Evolutionary conservation across 1,140 invertebrate genomes (phyloP).

Genomic region (Drosophila insularis): DNA sequence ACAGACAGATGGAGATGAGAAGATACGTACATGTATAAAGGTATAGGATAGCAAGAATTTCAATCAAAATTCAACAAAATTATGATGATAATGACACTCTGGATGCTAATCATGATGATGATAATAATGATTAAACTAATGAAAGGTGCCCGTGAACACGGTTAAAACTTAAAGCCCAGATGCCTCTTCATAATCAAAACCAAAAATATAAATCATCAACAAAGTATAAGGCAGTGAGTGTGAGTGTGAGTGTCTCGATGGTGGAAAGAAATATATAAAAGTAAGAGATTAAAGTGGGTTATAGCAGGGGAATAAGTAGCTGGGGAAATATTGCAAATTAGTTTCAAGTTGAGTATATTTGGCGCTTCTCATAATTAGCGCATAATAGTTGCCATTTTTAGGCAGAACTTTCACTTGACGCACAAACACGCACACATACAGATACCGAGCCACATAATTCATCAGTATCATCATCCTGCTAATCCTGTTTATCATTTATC

Average conservation of each 20-base stretch:
- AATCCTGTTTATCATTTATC: not conserved
- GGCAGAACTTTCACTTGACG: not conserved
- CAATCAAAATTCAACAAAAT: constrained; percentile 8
- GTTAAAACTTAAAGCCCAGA: not conserved
- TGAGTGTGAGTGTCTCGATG: no score
- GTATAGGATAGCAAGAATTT: not conserved
- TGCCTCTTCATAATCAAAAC: not conserved
- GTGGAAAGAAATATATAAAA: not conserved
- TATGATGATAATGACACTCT: not conserved
- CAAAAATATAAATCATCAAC: constrained; percentile 7
- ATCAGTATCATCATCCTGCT: not conserved
- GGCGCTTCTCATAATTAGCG: not conserved
- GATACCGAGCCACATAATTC: not conserved
- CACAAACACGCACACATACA: not conserved
- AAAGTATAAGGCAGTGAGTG: not conserved
- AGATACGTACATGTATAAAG: not conserved
- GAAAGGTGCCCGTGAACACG: not conserved
- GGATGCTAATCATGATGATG: not conserved
- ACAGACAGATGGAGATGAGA: not conserved
- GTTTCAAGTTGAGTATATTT: not conserved
- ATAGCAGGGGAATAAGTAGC: not conserved
- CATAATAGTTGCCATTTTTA: not conserved
- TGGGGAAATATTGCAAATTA: not conserved
- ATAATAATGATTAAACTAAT: not conserved
- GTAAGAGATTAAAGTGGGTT: not conserved